Conservation (phyloP, 2,797 vertebrate species). For the Gobio occitaniae region DNA sequence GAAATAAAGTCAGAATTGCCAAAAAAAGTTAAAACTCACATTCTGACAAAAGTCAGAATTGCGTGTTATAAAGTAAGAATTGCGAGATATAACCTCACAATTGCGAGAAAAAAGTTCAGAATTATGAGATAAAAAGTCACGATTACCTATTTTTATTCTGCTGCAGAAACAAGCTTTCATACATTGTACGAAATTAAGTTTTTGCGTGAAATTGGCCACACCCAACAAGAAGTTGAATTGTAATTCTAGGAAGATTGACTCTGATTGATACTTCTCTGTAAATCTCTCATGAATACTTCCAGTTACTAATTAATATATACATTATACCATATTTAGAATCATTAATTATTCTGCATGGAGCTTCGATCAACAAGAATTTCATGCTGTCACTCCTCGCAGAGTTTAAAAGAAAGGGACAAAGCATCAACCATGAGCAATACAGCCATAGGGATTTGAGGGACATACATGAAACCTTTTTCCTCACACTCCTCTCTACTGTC, state of each 20-base stretch:
- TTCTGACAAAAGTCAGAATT: too few species aligned
- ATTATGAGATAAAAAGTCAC: too few species aligned
- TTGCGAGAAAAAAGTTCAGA: too few species aligned
- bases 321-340: background rate
- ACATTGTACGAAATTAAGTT: background rate
- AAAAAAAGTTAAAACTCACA: too few species aligned
- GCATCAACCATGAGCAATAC: constrained; percentile 11
- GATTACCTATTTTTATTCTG: too few species aligned
- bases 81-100: too few species aligned
- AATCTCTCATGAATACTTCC: background rate
- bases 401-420: constrained; percentile 11
- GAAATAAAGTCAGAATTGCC: too few species aligned
- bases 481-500: constrained; percentile 11
- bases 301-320: background rate
- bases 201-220: background rate
- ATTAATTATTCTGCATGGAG: background rate
- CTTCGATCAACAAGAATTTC: background rate
- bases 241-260: background rate
- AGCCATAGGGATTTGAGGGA: constrained; percentile 4
- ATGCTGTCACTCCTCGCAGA: background rate
- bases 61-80: too few species aligned
- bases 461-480: constrained; percentile 21
- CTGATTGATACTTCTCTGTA: background rate
- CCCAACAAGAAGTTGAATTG: too few species aligned
- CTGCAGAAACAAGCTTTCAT: too few species aligned